These are phyloP conservation scores for Nothura maculosa DNA, from an alignment of 2,797 vertebrate genomes.

Conservation along the genomic window DNA sequence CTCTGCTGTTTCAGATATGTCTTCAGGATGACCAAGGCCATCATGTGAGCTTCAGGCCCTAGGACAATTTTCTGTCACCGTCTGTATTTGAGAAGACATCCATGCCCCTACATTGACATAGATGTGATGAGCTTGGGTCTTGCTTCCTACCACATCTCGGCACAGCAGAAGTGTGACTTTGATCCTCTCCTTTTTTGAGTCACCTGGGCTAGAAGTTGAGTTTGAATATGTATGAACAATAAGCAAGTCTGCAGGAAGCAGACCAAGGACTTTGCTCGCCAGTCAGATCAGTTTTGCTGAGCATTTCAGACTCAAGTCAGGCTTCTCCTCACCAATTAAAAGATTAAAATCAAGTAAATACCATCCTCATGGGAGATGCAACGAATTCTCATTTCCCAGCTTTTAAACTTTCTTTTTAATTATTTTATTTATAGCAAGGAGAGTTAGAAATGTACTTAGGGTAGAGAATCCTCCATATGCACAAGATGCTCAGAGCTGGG, in stretches of 20 bases:
- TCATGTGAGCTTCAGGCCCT: neutral
- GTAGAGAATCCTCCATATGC: neutral
- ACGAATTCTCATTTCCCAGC: neutral
- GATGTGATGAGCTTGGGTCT: neutral
- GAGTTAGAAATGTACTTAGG: neutral
- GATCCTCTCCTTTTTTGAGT: neutral
- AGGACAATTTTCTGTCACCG: neutral
- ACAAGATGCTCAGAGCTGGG: neutral
- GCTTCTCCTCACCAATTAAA: neutral
- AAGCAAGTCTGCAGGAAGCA: neutral
- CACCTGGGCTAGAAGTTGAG: neutral
- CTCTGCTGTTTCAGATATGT: neutral
- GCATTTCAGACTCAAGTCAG: neutral
- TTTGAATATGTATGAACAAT: neutral
- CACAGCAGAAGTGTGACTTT: neutral
- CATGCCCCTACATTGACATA: neutral
- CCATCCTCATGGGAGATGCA: neutral
- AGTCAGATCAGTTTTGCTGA: neutral
- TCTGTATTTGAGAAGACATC: neutral
- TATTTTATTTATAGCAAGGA: neutral
- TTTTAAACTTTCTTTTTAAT: neutral
- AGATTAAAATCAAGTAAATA: neutral
- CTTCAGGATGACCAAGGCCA: neutral
- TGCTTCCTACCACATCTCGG: neutral
- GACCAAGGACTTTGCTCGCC: neutral